Percentiles rank a stretch among this genome's conserved stretches.
Evolutionary conservation across 2,888 invertebrate species (phyloP).

Genomic region (Drosophila neoperkinsi): DNA sequence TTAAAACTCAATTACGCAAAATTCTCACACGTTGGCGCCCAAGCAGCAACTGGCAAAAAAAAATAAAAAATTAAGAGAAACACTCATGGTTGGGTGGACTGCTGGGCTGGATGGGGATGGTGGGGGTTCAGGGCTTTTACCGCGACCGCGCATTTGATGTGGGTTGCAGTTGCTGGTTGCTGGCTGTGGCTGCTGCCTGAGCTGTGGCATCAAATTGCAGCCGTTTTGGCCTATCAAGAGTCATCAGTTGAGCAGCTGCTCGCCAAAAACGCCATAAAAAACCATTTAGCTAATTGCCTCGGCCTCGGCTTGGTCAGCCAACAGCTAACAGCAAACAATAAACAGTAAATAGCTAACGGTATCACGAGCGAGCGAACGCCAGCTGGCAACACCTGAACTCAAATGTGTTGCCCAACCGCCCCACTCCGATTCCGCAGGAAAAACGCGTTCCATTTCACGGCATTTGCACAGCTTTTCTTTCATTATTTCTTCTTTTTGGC

Average conservation of each 20-base stretch:
- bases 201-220: constrained; percentile 56
- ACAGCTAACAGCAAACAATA: constrained; percentile 1
- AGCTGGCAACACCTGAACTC: constrained; percentile 53
- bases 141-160: constrained; percentile 56
- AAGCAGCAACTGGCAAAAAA: not conserved
- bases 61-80: not conserved
- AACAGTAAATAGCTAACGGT: constrained; percentile 9
- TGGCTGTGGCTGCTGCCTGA: constrained; percentile 4
- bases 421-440: not conserved
- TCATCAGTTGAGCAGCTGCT: constrained; percentile 56
- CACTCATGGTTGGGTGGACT: not conserved
- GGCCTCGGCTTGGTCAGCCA: constrained; percentile 28
- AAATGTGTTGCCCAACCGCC: not conserved
- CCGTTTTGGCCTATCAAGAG: constrained; percentile 60
- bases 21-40: constrained; percentile 76
- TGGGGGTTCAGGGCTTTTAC: not conserved
- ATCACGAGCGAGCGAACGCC: constrained; percentile 9
- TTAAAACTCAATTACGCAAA: constrained; percentile 80
- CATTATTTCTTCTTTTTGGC: constrained; percentile 7
- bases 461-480: constrained; percentile 33
- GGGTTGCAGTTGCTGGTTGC: constrained; percentile 48
- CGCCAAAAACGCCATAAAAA: constrained; percentile 54
- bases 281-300: constrained; percentile 75
- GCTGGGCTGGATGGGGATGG: not conserved
- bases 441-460: constrained; percentile 57